phyloP scores from a whole-genome alignment of 2,888 invertebrate genomes.

The Neoascia interrupta region DNA sequence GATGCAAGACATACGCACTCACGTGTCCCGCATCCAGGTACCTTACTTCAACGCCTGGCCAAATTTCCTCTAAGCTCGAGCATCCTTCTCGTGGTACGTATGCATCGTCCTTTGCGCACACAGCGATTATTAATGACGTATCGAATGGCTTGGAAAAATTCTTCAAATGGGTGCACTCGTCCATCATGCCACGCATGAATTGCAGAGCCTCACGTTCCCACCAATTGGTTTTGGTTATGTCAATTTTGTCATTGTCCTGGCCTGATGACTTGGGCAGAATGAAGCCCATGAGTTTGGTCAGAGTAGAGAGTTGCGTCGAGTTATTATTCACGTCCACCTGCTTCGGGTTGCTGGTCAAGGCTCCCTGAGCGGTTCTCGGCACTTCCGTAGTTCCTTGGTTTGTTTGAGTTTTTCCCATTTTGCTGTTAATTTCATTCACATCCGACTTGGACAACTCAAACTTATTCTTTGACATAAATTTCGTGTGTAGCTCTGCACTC shows the following conservation, averaged over 20 bases:
- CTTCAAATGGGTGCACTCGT: constrained; percentile 97
- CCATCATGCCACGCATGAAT: constrained; percentile 99
- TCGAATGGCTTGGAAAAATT: constrained; percentile 95
- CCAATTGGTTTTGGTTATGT: constrained; percentile 84
- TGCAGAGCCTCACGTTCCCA: constrained; percentile 90
- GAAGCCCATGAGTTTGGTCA: constrained; percentile 78
- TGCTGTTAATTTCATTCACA: constrained; percentile 80
- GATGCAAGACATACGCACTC: constrained; percentile 91
- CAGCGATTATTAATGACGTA: constrained; percentile 93
- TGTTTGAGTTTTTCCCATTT: neutral
- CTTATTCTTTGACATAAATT: constrained; percentile 80
- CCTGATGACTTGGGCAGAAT: constrained; percentile 74
- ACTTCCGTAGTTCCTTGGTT: neutral
- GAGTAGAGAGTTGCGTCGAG: constrained; percentile 69
- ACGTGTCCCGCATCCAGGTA: constrained; percentile 95
- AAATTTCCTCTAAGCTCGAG: constrained; percentile 90
- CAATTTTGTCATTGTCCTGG: constrained; percentile 77
- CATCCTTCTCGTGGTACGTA: constrained; percentile 94
- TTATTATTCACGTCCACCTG: neutral
- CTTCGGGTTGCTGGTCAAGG: neutral
- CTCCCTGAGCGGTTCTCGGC: too few relatives aligned
- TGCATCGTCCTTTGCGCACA: constrained; percentile 93
- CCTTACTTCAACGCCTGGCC: constrained; percentile 95
- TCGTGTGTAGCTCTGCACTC: constrained; percentile 79
- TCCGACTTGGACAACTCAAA: constrained; percentile 79